Percentiles rank a stretch among this genome's conserved stretches.
Conservation (phyloP, 2,113 vertebrate species). For the Aldabrachelys gigantea region DNA sequence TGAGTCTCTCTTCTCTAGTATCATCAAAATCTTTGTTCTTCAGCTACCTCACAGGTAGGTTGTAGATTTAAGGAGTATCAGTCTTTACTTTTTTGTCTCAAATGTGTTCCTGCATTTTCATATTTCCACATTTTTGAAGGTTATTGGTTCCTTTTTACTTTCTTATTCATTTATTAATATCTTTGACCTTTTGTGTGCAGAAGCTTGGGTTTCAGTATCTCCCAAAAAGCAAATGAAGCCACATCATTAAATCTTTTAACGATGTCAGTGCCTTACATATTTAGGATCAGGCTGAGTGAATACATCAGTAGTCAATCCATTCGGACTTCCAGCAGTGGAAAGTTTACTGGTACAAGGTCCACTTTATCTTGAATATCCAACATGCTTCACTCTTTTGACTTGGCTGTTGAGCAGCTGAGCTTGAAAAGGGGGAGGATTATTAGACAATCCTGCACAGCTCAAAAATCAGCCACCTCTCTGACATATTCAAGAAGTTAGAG, state of each 20-base stretch:
- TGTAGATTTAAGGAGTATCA: background rate
- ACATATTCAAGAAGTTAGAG: background rate
- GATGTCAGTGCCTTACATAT: background rate
- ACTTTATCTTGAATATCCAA: background rate
- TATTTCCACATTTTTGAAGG: background rate
- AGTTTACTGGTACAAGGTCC: background rate
- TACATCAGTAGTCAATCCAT: background rate
- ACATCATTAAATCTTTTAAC: background rate
- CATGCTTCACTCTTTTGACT: background rate
- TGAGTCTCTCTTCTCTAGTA: background rate
- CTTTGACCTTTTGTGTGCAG: too few species aligned
- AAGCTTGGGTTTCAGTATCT: background rate
- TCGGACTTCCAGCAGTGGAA: slow-evolving; percentile 10
- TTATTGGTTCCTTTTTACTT: background rate
- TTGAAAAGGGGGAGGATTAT: background rate
- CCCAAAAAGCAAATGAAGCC: background rate
- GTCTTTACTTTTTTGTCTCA: background rate
- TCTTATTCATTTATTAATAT: background rate
- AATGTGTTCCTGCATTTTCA: background rate
- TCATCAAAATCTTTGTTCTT: background rate
- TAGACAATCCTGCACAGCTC: background rate
- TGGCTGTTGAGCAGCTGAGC: slow-evolving; percentile 2
- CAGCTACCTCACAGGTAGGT: too few species aligned
- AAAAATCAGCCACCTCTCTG: background rate
- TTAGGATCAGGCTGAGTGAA: background rate